Conservation (phyloP, 2,888 invertebrate genomes). For the Ephialtes manifestator region DNA sequence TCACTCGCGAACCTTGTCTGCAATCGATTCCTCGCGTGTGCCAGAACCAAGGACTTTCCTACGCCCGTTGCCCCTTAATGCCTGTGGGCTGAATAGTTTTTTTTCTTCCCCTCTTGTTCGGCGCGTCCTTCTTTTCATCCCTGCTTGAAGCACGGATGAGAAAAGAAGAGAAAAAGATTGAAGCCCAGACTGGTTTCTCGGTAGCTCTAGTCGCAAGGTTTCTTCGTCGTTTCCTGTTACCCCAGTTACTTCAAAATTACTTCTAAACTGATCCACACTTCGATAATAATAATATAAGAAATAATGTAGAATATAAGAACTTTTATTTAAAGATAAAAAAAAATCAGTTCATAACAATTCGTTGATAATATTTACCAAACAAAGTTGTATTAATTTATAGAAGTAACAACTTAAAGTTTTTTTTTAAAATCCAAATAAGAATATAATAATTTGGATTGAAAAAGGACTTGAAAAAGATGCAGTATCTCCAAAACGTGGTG, state of each 20-base stretch:
- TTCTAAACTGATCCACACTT: background rate
- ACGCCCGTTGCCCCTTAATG: constrained; percentile 9
- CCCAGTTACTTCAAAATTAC: background rate
- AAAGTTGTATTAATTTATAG: no score
- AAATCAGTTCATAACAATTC: background rate
- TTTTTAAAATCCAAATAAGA: no score
- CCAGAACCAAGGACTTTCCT: constrained; percentile 36
- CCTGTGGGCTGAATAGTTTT: constrained; percentile 1
- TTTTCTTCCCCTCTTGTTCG: background rate
- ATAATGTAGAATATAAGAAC: no score
- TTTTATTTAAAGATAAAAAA: background rate
- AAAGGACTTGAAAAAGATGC: no score
- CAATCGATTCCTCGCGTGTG: constrained; percentile 45
- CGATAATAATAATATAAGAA: no score
- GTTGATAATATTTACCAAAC: no score
- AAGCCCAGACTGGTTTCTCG: constrained; percentile 24
- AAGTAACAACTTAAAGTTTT: no score
- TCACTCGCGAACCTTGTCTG: constrained; percentile 49
- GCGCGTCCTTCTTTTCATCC: background rate
- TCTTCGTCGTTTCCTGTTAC: constrained; percentile 6
- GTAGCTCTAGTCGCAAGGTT: background rate
- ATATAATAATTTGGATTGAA: no score
- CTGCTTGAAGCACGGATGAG: background rate
- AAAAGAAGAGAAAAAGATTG: constrained; percentile 2
- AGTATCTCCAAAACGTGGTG: no score